A percentile compares a stretch with the other conserved stretches of the same genome.
These are phyloP conservation scores for Drosophila pruinosa DNA, from an alignment of 1,140 invertebrate genomes.

Conservation along the genomic window DNA sequence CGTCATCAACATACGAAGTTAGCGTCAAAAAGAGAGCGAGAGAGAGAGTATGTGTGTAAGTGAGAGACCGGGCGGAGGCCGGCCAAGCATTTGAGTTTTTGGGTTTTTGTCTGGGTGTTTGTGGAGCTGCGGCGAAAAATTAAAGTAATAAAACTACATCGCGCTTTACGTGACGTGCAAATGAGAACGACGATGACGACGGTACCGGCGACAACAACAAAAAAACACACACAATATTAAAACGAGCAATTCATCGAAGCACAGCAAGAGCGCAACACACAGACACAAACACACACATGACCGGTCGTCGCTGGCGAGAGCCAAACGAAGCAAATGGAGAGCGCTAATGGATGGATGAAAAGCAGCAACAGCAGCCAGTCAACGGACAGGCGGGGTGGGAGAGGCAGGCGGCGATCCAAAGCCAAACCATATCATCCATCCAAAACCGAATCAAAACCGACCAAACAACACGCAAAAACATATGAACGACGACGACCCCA, in stretches of 20 bases:
- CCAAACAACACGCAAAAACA: conserved; percentile 75
- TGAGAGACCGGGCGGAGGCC: conserved; percentile 11
- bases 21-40: background rate
- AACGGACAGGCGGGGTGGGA: conserved; percentile 33
- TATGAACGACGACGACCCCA: conserved; percentile 74
- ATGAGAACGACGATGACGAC: conserved; percentile 52
- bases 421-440: conserved; percentile 78
- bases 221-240: conserved; percentile 40
- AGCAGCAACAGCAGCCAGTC: conserved; percentile 19
- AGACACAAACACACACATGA: conserved; percentile 19
- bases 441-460: conserved; percentile 81
- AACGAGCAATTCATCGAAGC: conserved; percentile 54
- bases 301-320: conserved; percentile 42
- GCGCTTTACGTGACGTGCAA: conserved; percentile 68
- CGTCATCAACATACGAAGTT: conserved; percentile 2
- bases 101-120: conserved; percentile 31
- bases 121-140: conserved; percentile 66
- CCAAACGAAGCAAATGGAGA: conserved; percentile 31
- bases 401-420: conserved; percentile 43
- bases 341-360: conserved; percentile 39
- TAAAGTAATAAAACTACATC: conserved; percentile 66
- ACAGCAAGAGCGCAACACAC: conserved; percentile 30
- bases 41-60: background rate
- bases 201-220: conserved; percentile 14
- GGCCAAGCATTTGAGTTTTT: conserved; percentile 29